Conservation (phyloP, 2,797 vertebrate genomes). For the Halcyon leucocephala region DNA sequence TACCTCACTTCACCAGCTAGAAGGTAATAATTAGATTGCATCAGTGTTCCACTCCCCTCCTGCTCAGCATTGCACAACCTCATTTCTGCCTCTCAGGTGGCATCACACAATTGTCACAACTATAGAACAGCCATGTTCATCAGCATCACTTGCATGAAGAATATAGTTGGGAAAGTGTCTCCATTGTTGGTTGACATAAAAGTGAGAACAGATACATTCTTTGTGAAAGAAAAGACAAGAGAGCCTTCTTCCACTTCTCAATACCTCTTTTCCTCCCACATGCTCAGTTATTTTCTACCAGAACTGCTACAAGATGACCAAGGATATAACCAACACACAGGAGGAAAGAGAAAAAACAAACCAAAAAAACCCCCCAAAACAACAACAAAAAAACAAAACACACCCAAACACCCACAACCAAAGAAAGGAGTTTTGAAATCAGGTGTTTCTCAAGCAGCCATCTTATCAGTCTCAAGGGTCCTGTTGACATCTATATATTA, state of each 20-base stretch:
- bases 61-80: not conserved
- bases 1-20: not conserved
- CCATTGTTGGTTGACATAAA: not conserved
- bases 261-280: not conserved
- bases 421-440: accelerated
- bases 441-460: not conserved
- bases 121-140: not conserved
- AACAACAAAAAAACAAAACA: not conserved
- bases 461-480: not conserved
- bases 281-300: not conserved
- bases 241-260: not conserved
- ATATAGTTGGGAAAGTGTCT: not conserved
- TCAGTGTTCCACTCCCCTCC: not conserved
- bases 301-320: not conserved
- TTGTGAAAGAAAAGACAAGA: not conserved
- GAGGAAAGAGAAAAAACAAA: no score
- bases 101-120: slow-evolving; percentile 17
- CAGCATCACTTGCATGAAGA: not conserved
- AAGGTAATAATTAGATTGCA: not conserved
- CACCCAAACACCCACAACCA: no score
- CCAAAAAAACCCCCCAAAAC: no score
- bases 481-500: not conserved
- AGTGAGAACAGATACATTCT: not conserved
- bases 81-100: not conserved
- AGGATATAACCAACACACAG: not conserved